Conservation (phyloP, 2,113 vertebrate species). For the Scartelaos histophorus region DNA sequence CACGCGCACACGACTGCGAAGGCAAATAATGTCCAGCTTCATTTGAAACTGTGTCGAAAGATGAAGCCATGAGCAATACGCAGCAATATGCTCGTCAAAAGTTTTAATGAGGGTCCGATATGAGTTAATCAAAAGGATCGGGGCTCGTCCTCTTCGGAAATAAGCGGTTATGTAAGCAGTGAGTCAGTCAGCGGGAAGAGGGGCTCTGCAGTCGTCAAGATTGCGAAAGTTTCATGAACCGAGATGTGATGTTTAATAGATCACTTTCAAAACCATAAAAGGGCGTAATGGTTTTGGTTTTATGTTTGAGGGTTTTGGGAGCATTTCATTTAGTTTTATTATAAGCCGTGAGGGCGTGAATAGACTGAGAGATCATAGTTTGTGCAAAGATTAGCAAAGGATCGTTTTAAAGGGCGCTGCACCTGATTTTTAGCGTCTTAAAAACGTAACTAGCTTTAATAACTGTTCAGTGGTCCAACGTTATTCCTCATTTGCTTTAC, state of each 20-base stretch:
- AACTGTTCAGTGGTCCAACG: no score
- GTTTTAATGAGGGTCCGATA: neutral
- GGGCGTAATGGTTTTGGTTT: slow-evolving; percentile 12
- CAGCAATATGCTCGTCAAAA: neutral
- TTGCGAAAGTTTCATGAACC: slow-evolving; percentile 20
- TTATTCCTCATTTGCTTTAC: no score
- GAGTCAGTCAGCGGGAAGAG: neutral
- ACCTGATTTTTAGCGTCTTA: no score
- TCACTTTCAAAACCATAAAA: slow-evolving; percentile 16
- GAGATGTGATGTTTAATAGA: slow-evolving; percentile 31
- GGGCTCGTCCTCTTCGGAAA: neutral
- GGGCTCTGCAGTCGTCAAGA: slow-evolving; percentile 10
- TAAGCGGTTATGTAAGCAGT: neutral
- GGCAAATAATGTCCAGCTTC: neutral
- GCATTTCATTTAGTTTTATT: neutral
- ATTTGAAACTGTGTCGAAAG: slow-evolving; percentile 1
- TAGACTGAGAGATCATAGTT: neutral
- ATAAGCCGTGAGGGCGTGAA: neutral
- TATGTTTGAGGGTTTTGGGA: neutral
- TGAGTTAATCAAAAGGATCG: slow-evolving; percentile 3
- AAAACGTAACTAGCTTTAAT: no score
- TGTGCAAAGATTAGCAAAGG: neutral
- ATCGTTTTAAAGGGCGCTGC: no score
- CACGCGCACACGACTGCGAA: slow-evolving; percentile 1
- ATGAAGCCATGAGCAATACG: neutral